Base-by-base conservation (phyloP, 1,140 invertebrate genomes). In the Sycobia sp. region DNA sequence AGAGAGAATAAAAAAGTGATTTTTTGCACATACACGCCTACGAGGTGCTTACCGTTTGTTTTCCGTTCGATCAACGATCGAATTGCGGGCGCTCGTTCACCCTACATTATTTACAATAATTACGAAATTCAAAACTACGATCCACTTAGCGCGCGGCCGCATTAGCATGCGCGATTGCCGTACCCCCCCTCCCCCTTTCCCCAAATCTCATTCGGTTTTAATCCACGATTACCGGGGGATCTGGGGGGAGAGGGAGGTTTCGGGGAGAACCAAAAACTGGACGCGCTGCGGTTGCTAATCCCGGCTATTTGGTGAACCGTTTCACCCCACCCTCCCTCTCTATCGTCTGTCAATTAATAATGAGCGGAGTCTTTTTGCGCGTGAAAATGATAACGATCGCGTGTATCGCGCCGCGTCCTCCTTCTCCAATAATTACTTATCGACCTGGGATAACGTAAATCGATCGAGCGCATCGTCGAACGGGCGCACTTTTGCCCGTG, bases 381-480 rank as follows among this genome's bases (percentile, higher is more conserved):
- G 44, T 22, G 53, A 20, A 10, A 56, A 32, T 14, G 51, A 39
- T 27, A 41, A 44, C 22, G 53, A 54, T 54, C 39, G 4, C 18
- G 16, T 0, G 20, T 8, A 20, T 22, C 7, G 9, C 22, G 20
- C 22, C 43, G 43, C 20, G 41, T 3, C 20, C 18, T n/a, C n/a
- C n/a, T n/a, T 7, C 43, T 8, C 29, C 27, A 18, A 58, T 50
- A 41, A 53, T 62, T 62, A 54, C 54, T 62, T 62, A 62, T 54
- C 20, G 27, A 0, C 25, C 46, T 1, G 14, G 13, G 18, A 38
- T 29, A 32, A 11, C 13, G 9, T 51, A 32, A 51, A 60, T 43
- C 57, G 39, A 54, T 54, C 11, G 39, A 23, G 29, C 47, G n/a
- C 4, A 47, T n/a, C n/a, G n/a, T n/a, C n/a, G n/a, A n/a, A n/a